Base-by-base conservation (phyloP, 2,797 vertebrate species). In the Rallus crepitans region DNA sequence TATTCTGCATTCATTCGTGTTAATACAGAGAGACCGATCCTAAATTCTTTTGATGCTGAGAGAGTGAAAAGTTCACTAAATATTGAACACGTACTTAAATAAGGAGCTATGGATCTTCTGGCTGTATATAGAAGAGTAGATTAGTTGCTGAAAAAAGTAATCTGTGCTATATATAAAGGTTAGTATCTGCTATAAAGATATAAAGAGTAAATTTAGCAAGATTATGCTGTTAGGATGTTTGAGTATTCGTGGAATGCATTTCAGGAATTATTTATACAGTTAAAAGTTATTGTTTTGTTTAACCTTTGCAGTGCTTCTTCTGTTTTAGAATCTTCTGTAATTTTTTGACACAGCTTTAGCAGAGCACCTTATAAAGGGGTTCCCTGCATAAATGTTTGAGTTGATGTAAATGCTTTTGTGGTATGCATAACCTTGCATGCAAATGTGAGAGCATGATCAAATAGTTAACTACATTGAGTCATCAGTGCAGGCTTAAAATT, bases 401-500 rank as follows among this genome's bases (percentile, higher is more conserved):
- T 71, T 96, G 94, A 87, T 87, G 65, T 53, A 78, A 79, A 95
- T 95, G 89, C 59, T 89, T 95, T 87, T 31, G 11, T 71, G 85
- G 45, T 31, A 60, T 83, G 77, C 82, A 61, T 94, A 73, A 66
- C 57, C 90, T 97, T 83, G 79, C 95, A 61, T 94, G 76, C 59
- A 95, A 97, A 90, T 89, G 89, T 92, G 92, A 92, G 82, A 95
- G 93, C 87, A 95, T 83, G 77, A 95, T 95, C 90, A 94, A 95
- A 97, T 81, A 94, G 96, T 97, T 96, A 97, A 97, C 93, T 95
- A 90, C 59, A 86, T 88, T 98, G 98, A 98, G 96, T 98, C 98
- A 98, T 97, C 96, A 13, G 89, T 89, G 82, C 96, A 93, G 87
- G 84, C 96, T 97, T 96, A 71, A 96, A 97, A 97, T 94, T 95